Evolutionary conservation across 53 echinoderm and acorn worm species (phyloP), one percentile per base, ranked within the genome.

Genomic region (Arbacia lixula): DNA sequence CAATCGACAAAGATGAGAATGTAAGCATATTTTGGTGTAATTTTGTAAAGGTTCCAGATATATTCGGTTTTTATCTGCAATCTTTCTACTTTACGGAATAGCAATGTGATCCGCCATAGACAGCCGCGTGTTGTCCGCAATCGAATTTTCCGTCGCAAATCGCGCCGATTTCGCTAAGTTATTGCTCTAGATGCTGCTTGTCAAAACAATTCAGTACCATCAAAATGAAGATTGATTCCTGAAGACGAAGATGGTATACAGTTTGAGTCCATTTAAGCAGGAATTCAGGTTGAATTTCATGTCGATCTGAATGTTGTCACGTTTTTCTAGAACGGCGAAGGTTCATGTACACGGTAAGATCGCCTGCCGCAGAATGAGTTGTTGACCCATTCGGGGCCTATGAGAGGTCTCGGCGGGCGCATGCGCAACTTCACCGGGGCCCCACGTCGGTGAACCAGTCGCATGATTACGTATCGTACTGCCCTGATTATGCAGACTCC

Each of bases 1-100:
- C 92, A 66, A 98, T 88, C 87, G 94, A 98, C 90, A 88, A 94
- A 85, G 98, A 98, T 98, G 94, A 92, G 81, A 97, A 98, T 90
- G 98, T 98, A 98, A 98, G 98, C 87, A 76, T 80, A 35, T 30
- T 34, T 67, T 87, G 42, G 39, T 80, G 37, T 55, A 39, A 41
- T 75, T 89, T 85, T 57, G 52, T 14, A 19, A 29, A 46, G 33
- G n/a, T 54, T 75, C 36, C 75, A 33, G 31, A n/a, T 3, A 54
- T 52, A 53, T 75, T 75, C 21, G 55, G 28, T 52, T 53, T 36
- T 19, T 53, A 52, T 75, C 55, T 34, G 11, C 32, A 75, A 52
- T 54, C n/a, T 54, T 75, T 21, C 75, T 34, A 16, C n/a, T 36
- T 27, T 36, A 34, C 3, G 37, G 19, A 36, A 22, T 33, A 9